These are phyloP conservation scores for Corythornis vintsioides DNA, from an alignment of 2,113 vertebrate species.

Conservation along the genomic window DNA sequence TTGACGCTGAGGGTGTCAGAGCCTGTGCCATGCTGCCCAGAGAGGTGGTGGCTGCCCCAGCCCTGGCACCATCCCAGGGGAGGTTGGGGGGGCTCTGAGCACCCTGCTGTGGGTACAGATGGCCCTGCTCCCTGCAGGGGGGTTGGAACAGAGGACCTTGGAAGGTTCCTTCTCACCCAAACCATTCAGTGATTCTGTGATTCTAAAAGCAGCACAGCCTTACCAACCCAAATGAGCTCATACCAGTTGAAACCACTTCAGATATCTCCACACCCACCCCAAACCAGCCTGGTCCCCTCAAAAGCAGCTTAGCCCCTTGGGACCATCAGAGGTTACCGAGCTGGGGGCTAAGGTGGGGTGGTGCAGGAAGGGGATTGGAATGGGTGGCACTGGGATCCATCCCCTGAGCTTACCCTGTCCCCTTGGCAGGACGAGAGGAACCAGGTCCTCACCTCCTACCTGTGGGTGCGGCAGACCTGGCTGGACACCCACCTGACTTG, in stretches of 20 bases:
- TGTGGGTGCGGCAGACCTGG: constrained; percentile 93
- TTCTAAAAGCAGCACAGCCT: background rate
- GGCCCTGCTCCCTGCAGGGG: background rate
- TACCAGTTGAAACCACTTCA: background rate
- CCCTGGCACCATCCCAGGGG: background rate
- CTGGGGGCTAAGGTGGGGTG: background rate
- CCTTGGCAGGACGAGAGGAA: constrained; percentile 79
- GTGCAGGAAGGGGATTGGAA: rapidly evolving
- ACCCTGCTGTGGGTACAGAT: background rate
- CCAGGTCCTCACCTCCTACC: constrained; percentile 82
- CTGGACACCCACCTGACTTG: constrained; percentile 85
- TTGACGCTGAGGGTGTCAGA: background rate
- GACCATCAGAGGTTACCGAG: rapidly evolving
- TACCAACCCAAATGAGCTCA: background rate
- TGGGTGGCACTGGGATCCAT: rapidly evolving
- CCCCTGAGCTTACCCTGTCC: rapidly evolving
- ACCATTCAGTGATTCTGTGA: background rate
- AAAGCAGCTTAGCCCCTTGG: background rate
- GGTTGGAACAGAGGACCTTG: background rate
- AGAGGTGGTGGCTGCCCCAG: background rate
- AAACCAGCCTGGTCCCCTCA: rapidly evolving
- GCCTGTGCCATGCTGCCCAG: background rate
- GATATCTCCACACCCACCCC: too few relatives aligned
- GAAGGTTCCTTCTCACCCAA: background rate
- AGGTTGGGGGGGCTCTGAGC: background rate